Percentiles rank a stretch among this genome's conserved stretches.
Conservation (phyloP, 2,888 invertebrate species). For the Alcis repandata region DNA sequence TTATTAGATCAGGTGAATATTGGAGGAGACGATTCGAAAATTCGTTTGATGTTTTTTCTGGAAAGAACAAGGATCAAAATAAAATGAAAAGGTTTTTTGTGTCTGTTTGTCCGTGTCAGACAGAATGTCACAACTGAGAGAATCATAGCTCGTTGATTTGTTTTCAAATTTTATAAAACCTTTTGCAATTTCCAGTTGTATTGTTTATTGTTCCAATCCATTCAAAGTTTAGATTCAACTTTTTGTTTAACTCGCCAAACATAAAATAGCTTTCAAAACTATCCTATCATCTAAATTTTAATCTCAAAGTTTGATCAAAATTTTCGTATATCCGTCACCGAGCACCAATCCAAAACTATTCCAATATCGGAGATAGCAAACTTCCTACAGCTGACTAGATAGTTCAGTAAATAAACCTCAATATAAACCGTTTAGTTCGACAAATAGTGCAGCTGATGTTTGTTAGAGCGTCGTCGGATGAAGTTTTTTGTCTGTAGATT, state of each 20-base stretch:
- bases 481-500: neutral
- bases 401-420: slow-evolving; percentile 31
- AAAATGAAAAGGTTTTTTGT: too few relatives aligned
- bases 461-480: neutral
- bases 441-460: slow-evolving; percentile 26
- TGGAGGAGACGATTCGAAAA: neutral
- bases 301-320: slow-evolving; percentile 23
- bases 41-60: too few relatives aligned
- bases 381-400: slow-evolving; percentile 23
- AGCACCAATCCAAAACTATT: slow-evolving; percentile 25
- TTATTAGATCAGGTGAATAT: neutral
- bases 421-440: slow-evolving; percentile 36
- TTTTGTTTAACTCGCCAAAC: slow-evolving; percentile 1
- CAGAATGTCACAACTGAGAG: too few relatives aligned
- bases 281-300: slow-evolving; percentile 14
- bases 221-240: slow-evolving; percentile 1
- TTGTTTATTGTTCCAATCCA: too few relatives aligned
- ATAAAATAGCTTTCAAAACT: slow-evolving; percentile 12
- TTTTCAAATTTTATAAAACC: neutral
- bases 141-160: too few relatives aligned
- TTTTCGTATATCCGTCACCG: slow-evolving; percentile 22
- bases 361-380: slow-evolving; percentile 23
- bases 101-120: too few relatives aligned
- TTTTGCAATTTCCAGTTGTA: neutral
- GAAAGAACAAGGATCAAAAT: too few relatives aligned